Percentiles rank a stretch among this genome's conserved stretches.
Conservation (phyloP, 1,140 invertebrate species). For the Zaprionus taronus region DNA sequence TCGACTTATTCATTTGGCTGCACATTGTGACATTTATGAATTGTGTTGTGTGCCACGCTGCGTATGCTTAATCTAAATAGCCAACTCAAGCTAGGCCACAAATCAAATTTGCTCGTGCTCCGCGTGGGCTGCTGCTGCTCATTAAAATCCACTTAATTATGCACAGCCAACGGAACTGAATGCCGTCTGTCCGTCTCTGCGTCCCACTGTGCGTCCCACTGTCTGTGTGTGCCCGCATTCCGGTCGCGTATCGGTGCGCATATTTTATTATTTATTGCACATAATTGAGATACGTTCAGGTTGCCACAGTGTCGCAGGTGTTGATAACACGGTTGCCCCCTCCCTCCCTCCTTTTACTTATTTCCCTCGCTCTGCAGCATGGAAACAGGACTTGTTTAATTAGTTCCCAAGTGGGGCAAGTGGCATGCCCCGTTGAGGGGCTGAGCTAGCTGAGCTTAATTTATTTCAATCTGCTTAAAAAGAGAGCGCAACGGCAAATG, state of each 20-base stretch:
- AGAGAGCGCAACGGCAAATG: conserved; percentile 41
- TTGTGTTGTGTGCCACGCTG: conserved; percentile 37
- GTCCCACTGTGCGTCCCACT: neutral
- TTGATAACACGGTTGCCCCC: conserved; percentile 3
- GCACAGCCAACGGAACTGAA: conserved; percentile 27
- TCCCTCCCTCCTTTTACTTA: neutral
- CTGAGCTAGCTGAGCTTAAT: conserved; percentile 45
- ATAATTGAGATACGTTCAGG: conserved; percentile 70
- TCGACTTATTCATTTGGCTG: conserved; percentile 24
- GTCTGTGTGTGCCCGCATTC: neutral
- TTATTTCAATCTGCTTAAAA: conserved; percentile 64
- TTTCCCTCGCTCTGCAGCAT: neutral
- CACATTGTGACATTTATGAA: conserved; percentile 61
- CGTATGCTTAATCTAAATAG: conserved; percentile 64
- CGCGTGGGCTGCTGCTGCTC: conserved; percentile 38
- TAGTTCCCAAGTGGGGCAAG: conserved; percentile 18
- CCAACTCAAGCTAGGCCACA: conserved; percentile 43
- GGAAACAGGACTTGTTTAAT: conserved; percentile 30
- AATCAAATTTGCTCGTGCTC: conserved; percentile 35
- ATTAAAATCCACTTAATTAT: conserved; percentile 81
- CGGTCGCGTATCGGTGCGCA: conserved; percentile 33
- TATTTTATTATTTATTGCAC: conserved; percentile 70
- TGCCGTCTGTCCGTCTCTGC: neutral
- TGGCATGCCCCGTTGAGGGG: neutral
- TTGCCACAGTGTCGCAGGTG: conserved; percentile 19